Evolutionary conservation across 2,113 vertebrate genomes (phyloP), one percentile per base, ranked within the genome.

Genomic region (Podarcis raffonei): DNA sequence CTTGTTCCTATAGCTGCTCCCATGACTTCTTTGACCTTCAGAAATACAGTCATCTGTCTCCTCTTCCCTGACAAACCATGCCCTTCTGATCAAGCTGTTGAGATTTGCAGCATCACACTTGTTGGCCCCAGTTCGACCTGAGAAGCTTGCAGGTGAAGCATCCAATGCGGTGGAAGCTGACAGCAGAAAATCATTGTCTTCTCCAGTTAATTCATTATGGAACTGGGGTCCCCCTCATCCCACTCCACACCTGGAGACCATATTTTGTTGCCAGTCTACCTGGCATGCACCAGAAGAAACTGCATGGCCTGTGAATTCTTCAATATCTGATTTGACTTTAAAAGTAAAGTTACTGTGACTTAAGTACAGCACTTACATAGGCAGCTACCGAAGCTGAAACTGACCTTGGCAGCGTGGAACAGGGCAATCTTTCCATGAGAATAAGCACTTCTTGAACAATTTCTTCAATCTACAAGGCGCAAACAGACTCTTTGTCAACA

Each of bases 381-480:
- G 62, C 53, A 86, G 75, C 53, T 90, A 92, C 91, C 92, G 91
- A 92, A 92, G 91, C 91, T 95, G 93, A 94, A 95, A 94, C 71
- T 93, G 91, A 94, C 95, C 93, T 95, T 95, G 95, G 86, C 90
- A 92, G 71, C 35, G 57, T 59, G 22, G 72, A 87, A 79, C 87
- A 90, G 89, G 93, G 91, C 92, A 94, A 95, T 94, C 78, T 94
- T 96, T 95, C 93, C 92, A 81, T 90, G 85, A 94, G 93, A 94
- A 96, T 95, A 93, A 94, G 90, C 91, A 93, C 86, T 93, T 93
- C 82, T 90, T 0, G 1, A 92, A 80, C 53, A 92, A 88, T 94
- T 93, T 93, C 85, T 92, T 69, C 91, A 83, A 92, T 91, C 77
- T 94, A 74, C 89, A 92, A 90, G 66, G 53, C 87, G 86, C 87